Evolutionary conservation across 2,888 invertebrate genomes (phyloP).

Genomic region (Panopea generosa): DNA sequence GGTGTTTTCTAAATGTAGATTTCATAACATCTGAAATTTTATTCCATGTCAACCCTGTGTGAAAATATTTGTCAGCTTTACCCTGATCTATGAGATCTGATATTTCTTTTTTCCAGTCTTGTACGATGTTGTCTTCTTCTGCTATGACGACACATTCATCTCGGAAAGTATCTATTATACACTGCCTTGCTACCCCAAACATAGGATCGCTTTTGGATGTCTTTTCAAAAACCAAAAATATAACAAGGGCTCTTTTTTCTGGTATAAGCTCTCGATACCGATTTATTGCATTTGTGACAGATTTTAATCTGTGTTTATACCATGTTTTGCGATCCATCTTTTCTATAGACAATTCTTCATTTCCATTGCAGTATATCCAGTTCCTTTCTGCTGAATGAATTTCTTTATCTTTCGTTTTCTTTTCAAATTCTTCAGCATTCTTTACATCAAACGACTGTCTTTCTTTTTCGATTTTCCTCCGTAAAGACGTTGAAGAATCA

Average conservation of each 20-base stretch:
- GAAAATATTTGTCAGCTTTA: constrained; percentile 14
- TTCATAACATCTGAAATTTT: constrained; percentile 9
- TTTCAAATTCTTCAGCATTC: constrained; percentile 19
- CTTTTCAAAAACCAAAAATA: constrained; percentile 34
- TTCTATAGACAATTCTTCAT: constrained; percentile 16
- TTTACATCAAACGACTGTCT: constrained; percentile 12
- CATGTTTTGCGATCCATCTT: constrained; percentile 19
- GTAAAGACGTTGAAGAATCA: constrained; percentile 18
- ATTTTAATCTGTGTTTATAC: constrained; percentile 8
- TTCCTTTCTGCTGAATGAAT: background rate
- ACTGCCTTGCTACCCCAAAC: constrained; percentile 21
- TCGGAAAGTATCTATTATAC: constrained; percentile 27
- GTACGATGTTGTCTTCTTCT: constrained; percentile 9
- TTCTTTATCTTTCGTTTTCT: constrained; percentile 10
- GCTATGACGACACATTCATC: constrained; percentile 33
- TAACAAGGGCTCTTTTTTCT: constrained; percentile 21
- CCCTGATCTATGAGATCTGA: background rate
- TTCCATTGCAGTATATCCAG: constrained; percentile 45
- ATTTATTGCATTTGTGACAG: constrained; percentile 10
- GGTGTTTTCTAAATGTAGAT: constrained; percentile 17
- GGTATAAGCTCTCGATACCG: constrained; percentile 24
- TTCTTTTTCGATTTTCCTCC: constrained; percentile 23
- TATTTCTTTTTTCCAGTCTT: constrained; percentile 24
- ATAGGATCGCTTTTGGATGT: constrained; percentile 16
- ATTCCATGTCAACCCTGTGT: constrained; percentile 19